phyloP scores from a whole-genome alignment of 2,797 vertebrate genomes.

The Mormyrus hasselquistii region DNA sequence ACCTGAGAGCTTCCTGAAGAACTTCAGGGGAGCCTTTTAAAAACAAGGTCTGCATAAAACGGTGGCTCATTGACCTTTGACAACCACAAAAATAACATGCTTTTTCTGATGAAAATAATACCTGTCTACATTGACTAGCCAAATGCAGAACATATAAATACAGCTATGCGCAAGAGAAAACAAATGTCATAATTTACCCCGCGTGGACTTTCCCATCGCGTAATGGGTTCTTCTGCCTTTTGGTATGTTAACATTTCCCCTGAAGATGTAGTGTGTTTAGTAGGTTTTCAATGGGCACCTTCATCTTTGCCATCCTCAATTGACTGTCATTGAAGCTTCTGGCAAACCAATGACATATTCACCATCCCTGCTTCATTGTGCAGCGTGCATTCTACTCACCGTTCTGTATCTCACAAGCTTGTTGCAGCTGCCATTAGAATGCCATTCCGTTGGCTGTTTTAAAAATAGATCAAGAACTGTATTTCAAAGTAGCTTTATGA shows the following conservation, averaged over 20 bases:
- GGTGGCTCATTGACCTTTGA: slow-evolving; percentile 53
- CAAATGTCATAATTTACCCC: slow-evolving; percentile 45
- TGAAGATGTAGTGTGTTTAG: slow-evolving; percentile 13
- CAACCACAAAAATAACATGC: slow-evolving; percentile 54
- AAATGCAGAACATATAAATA: slow-evolving; percentile 35
- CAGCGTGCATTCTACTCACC: neutral
- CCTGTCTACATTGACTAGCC: neutral
- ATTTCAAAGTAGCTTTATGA: neutral
- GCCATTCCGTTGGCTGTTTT: neutral
- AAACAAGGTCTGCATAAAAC: slow-evolving; percentile 7
- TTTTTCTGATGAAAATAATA: slow-evolving; percentile 24
- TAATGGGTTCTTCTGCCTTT: slow-evolving; percentile 17
- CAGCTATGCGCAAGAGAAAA: slow-evolving; percentile 39
- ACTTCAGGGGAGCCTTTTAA: neutral
- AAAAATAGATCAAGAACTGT: neutral
- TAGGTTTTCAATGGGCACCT: slow-evolving; percentile 7
- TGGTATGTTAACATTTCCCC: slow-evolving; percentile 17
- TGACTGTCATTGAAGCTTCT: neutral
- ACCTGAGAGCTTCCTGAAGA: slow-evolving; percentile 23
- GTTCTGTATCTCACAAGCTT: neutral
- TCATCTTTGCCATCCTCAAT: neutral
- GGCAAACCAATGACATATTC: neutral
- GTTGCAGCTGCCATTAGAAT: neutral
- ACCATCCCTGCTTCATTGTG: neutral
- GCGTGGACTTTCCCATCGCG: slow-evolving; percentile 49